A percentile compares a stretch with the other conserved stretches of the same genome.
phyloP scores from a whole-genome alignment of 2,888 invertebrate genomes.

The Chelonus formosanus region DNA sequence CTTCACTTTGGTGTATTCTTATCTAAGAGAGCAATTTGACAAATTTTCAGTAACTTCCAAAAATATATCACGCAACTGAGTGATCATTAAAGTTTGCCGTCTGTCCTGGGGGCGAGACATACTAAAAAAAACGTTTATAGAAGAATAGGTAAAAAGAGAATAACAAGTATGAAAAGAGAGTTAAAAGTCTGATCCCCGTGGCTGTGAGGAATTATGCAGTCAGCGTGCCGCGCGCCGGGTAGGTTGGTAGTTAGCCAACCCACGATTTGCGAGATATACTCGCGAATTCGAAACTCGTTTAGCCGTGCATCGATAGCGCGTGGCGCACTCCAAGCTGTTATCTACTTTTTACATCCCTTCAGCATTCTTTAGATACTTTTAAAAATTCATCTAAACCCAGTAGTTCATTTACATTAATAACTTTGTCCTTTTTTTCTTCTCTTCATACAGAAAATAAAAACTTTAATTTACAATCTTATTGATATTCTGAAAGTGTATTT shows the following conservation, averaged over 20 bases:
- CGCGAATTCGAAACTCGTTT: constrained; percentile 50
- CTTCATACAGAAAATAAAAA: neutral
- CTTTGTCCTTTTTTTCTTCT: neutral
- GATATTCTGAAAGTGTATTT: too few species aligned
- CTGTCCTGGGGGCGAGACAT: constrained; percentile 8
- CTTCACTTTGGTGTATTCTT: constrained; percentile 30
- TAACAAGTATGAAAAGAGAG: constrained; percentile 6
- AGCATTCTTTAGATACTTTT: constrained; percentile 3
- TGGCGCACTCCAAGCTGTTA: constrained; percentile 23
- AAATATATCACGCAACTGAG: constrained; percentile 57
- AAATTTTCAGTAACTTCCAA: constrained; percentile 48
- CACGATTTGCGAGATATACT: constrained; percentile 45
- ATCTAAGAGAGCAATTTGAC: constrained; percentile 37
- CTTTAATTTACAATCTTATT: neutral
- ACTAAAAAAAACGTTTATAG: neutral
- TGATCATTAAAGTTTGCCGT: constrained; percentile 48
- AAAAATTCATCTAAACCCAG: neutral
- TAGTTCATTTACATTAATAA: neutral
- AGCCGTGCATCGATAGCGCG: constrained; percentile 42
- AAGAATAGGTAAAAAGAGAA: neutral
- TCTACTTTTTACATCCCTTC: constrained; percentile 4
- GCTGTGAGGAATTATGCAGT: constrained; percentile 51
- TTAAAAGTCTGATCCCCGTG: constrained; percentile 34
- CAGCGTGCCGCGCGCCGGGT: constrained; percentile 43
- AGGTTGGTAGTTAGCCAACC: constrained; percentile 52